Conservation (phyloP, 2,888 invertebrate species). For the Tinea pellionella region DNA sequence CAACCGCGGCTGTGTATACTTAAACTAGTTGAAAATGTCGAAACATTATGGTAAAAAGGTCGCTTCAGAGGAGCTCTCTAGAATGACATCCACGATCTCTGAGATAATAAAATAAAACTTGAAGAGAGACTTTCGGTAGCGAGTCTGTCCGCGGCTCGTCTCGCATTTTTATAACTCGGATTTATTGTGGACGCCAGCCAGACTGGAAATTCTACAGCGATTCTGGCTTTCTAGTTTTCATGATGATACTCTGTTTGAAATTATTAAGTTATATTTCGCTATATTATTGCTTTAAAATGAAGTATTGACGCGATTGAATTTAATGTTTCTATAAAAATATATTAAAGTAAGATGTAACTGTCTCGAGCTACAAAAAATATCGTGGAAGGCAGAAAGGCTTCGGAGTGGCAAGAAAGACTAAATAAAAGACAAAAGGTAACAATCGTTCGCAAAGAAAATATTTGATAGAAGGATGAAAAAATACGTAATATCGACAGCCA, state of each 20-base stretch:
- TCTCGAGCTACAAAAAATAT: not conserved
- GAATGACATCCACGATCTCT: conserved; percentile 13
- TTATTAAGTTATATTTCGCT: not conserved
- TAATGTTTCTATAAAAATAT: not conserved
- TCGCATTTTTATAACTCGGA: conserved; percentile 32
- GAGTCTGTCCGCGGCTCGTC: conserved; percentile 24
- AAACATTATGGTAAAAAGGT: conserved; percentile 25
- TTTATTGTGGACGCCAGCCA: conserved; percentile 32
- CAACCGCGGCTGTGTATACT: not conserved
- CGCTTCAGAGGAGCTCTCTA: conserved; percentile 18
- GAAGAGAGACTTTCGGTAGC: conserved; percentile 21
- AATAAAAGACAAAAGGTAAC: not conserved
- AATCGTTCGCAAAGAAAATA: conserved; percentile 8
- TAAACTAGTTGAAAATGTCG: conserved; percentile 20
- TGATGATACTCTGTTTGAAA: not conserved
- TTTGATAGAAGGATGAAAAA: conserved; percentile 1
- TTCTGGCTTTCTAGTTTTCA: conserved; percentile 8
- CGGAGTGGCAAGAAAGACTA: not conserved
- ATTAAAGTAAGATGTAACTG: not conserved
- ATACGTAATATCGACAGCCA: conserved; percentile 9
- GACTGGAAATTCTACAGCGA: conserved; percentile 22
- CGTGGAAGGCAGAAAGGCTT: not conserved
- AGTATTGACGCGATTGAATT: not conserved
- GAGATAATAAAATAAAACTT: conserved; percentile 30
- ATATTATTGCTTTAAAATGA: not conserved